phyloP scores from a whole-genome alignment of 1,140 invertebrate genomes.

The Sitophilus oryzae region DNA sequence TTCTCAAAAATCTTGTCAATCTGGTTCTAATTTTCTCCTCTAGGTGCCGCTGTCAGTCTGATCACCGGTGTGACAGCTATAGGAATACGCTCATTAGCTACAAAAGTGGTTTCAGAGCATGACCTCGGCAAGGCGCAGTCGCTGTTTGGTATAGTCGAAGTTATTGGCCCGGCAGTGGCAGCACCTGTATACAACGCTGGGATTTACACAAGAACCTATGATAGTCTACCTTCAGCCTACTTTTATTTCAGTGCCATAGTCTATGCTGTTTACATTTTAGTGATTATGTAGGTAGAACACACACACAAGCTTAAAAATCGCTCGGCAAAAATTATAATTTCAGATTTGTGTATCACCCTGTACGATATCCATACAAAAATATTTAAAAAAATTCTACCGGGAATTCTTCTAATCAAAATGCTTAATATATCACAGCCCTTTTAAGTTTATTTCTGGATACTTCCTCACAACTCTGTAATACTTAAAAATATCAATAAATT shows the following conservation, averaged over 20 bases:
- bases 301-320: no score
- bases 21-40: slow-evolving; percentile 8
- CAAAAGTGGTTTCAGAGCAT: slow-evolving; percentile 51
- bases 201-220: slow-evolving; percentile 45
- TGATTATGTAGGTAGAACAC: slow-evolving; percentile 30
- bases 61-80: slow-evolving; percentile 50
- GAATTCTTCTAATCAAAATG: no score
- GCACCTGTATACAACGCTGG: slow-evolving; percentile 47
- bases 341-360: no score
- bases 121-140: slow-evolving; percentile 55
- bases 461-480: no score
- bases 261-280: slow-evolving; percentile 16
- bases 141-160: slow-evolving; percentile 50
- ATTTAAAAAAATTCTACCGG: no score
- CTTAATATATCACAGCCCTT: no score
- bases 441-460: no score
- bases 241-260: slow-evolving; percentile 45
- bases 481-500: no score
- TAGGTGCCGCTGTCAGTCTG: slow-evolving; percentile 46
- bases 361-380: no score
- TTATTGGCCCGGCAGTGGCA: slow-evolving; percentile 46
- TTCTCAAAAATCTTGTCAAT: neutral
- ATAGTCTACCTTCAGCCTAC: slow-evolving; percentile 44
- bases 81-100: slow-evolving; percentile 51
- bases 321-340: no score